Conservation (phyloP, 2,797 vertebrate species). For the Hephaestus fuliginosus region DNA sequence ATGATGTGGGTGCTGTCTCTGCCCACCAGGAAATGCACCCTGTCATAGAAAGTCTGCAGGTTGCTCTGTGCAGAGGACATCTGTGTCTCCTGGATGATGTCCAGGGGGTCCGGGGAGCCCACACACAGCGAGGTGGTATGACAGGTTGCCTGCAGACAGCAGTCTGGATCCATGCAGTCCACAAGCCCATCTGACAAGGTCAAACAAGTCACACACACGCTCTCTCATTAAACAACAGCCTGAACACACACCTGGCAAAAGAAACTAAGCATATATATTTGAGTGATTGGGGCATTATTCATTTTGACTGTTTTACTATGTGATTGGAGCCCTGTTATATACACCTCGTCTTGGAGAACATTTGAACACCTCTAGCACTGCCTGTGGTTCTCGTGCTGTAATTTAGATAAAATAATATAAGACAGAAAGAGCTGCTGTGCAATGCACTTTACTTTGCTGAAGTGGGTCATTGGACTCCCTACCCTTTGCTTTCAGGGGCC, state of each 20-base stretch:
- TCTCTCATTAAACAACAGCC: slow-evolving; percentile 48
- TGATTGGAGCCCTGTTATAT: background rate
- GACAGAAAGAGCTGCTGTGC: slow-evolving; percentile 69
- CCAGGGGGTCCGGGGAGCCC: slow-evolving; percentile 95
- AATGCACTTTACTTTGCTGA: slow-evolving; percentile 78
- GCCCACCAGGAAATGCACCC: slow-evolving; percentile 95
- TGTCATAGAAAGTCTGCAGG: slow-evolving; percentile 94
- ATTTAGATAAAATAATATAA: slow-evolving; percentile 70
- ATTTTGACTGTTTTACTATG: slow-evolving; percentile 20
- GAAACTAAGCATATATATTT: slow-evolving; percentile 16
- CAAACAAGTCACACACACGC: slow-evolving; percentile 60
- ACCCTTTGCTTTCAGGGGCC: slow-evolving; percentile 76
- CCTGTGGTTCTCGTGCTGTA: slow-evolving; percentile 37
- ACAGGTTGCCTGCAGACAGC: slow-evolving; percentile 95
- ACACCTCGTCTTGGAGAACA: slow-evolving; percentile 23
- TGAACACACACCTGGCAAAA: slow-evolving; percentile 60
- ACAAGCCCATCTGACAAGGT: slow-evolving; percentile 92
- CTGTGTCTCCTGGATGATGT: slow-evolving; percentile 97
- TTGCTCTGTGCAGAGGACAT: slow-evolving; percentile 89
- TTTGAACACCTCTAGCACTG: slow-evolving; percentile 31
- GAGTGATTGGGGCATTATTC: slow-evolving; percentile 6
- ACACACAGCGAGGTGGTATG: slow-evolving; percentile 92
- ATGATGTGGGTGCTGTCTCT: slow-evolving; percentile 95
- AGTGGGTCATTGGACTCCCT: slow-evolving; percentile 83
- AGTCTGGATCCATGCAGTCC: slow-evolving; percentile 99